These are phyloP conservation scores for Agonopterix subpropinquella DNA, from an alignment of 2,888 invertebrate genomes.

Conservation along the genomic window DNA sequence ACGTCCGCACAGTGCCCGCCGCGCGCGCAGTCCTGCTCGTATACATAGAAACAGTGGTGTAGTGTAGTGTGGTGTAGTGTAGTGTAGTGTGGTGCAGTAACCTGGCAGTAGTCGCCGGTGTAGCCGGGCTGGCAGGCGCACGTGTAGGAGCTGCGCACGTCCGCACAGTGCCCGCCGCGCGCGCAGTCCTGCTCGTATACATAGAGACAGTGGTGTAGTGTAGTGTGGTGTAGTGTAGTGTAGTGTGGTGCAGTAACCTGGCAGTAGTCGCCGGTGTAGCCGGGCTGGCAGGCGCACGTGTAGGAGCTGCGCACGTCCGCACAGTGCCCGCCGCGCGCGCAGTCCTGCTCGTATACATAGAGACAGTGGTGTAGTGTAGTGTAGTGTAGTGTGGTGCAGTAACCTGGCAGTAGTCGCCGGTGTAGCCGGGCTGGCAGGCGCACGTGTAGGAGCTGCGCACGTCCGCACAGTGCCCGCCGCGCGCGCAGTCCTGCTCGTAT, in stretches of 20 bases:
- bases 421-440: slow-evolving; percentile 85
- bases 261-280: slow-evolving; percentile 89
- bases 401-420: slow-evolving; percentile 84
- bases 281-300: slow-evolving; percentile 85
- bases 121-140: slow-evolving; percentile 89
- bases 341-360: slow-evolving; percentile 84
- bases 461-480: slow-evolving; percentile 71
- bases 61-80: slow-evolving; percentile 22
- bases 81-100: slow-evolving; percentile 9
- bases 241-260: slow-evolving; percentile 29
- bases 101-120: slow-evolving; percentile 84
- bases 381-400: slow-evolving; percentile 22
- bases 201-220: too few species aligned
- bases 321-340: slow-evolving; percentile 77
- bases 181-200: slow-evolving; percentile 84
- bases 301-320: slow-evolving; percentile 75
- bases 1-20: slow-evolving; percentile 67
- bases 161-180: slow-evolving; percentile 73
- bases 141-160: slow-evolving; percentile 77
- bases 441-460: slow-evolving; percentile 81
- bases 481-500: slow-evolving; percentile 83
- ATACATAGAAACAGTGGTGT: too few species aligned
- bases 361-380: too few species aligned
- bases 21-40: slow-evolving; percentile 83
- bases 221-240: slow-evolving; percentile 22